A percentile compares a stretch with the other conserved stretches of the same genome.
phyloP scores from a whole-genome alignment of 1,140 invertebrate species.

The Trachelipus rathkii region DNA sequence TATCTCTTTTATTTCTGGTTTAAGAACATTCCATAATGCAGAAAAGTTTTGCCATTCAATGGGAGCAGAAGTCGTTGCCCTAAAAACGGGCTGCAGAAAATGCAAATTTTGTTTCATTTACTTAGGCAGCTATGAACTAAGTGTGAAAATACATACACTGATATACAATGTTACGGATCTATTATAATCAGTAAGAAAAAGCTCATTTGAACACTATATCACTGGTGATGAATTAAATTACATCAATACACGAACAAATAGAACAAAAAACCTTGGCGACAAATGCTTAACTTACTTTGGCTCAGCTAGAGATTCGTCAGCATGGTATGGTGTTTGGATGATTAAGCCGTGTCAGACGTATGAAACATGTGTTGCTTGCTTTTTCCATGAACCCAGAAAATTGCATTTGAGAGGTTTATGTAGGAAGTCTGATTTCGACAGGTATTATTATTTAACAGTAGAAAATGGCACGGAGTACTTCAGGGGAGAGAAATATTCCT shows the following conservation, averaged over 20 bases:
- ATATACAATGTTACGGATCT: not conserved
- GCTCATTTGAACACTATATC: not conserved
- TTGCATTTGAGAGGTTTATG: conserved; percentile 38
- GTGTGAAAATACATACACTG: not conserved
- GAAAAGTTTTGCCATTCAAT: not conserved
- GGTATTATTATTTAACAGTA: conserved; percentile 25
- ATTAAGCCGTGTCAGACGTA: conserved; percentile 26
- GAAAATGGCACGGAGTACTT: conserved; percentile 33
- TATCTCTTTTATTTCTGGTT: not conserved
- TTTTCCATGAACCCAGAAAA: conserved; percentile 22
- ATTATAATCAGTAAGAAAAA: not conserved
- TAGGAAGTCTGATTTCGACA: conserved; percentile 30
- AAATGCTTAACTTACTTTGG: not conserved
- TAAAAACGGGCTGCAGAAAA: not conserved
- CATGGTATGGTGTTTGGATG: conserved; percentile 27
- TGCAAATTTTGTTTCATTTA: not conserved
- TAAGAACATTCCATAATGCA: not conserved
- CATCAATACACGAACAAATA: not conserved
- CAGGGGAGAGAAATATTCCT: conserved; percentile 29
- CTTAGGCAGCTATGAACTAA: not conserved
- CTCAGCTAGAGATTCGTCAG: not conserved
- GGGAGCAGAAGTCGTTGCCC: not conserved
- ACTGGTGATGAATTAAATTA: not conserved
- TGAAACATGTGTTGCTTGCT: conserved; percentile 37
- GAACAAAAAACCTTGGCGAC: not conserved